Base-by-base conservation (phyloP, 1,140 invertebrate genomes). In the Polyergus mexicanus region DNA sequence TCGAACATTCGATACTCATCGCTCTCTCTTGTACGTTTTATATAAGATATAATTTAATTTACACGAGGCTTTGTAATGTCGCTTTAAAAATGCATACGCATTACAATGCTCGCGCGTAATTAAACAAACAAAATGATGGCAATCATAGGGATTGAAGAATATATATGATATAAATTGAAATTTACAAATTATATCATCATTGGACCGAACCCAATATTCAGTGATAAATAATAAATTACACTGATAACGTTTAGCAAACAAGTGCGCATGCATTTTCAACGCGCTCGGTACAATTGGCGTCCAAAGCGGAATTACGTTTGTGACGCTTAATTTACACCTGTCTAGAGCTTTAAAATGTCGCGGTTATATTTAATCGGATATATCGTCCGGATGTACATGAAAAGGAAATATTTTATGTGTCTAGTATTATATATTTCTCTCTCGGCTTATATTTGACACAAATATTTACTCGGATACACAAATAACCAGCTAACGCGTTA, bases 311-410 rank as follows among this genome's bases (percentile, higher is more conserved):
- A 83, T 83, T 83, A 83, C 78, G 78, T 83, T 83, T 83, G 78
- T 83, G 78, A 83, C 78, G 78, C 78, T 83, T 83, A 83, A 83
- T 83, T 83, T 83, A 83, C 78, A 83, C 78, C 78, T 83, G 78
- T 83, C 78, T 83, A 72, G 68, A 83, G 78, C 58, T 83, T 72
- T 68, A 83, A 83, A 83, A 83, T 83, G 72, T 74, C 66, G 78
- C 41, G 78, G 78, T 83, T 72, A 74, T 83, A 83, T 83, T 83
- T 83, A 72, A 83, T 83, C 78, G 8, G 78, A 83, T 72, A 44
- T 60, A 83, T 47, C 28, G 35, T 47, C 51, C 38, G 35, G n/a
- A 4, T 60, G 54, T 81, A 58, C 38, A 32, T 41, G 68, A 74
- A 72, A 60, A 83, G 68, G 78, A 83, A 74, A 68, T 16, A 71